phyloP scores from a whole-genome alignment of 2,888 invertebrate species.

The Cosmopolites sordidus region DNA sequence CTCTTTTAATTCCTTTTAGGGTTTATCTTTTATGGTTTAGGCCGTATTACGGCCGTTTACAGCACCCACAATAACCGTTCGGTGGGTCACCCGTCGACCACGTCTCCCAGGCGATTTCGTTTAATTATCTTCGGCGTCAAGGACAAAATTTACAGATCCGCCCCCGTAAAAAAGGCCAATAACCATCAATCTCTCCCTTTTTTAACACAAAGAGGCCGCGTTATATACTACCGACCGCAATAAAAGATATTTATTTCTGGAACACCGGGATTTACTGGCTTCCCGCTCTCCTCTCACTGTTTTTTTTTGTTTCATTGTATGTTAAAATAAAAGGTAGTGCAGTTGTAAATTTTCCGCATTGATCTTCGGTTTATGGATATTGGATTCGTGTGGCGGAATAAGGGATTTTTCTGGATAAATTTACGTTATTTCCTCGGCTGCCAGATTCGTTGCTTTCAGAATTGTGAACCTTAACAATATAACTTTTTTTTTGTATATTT shows the following conservation, averaged over 20 bases:
- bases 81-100: too few relatives aligned
- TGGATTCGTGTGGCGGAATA: not conserved
- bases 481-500: too few relatives aligned
- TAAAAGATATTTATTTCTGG: conserved; percentile 19
- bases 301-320: not conserved
- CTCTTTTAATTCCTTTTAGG: too few relatives aligned
- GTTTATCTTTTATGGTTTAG: too few relatives aligned
- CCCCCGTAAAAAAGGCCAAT: conserved; percentile 13
- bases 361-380: conserved; percentile 1
- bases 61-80: too few relatives aligned
- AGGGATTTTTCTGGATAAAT: not conserved
- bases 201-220: not conserved
- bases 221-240: conserved; percentile 19
- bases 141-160: not conserved
- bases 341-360: conserved; percentile 1
- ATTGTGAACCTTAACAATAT: too few relatives aligned
- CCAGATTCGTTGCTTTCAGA: too few relatives aligned
- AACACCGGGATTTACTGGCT: conserved; percentile 16
- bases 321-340: not conserved
- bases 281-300: conserved; percentile 2
- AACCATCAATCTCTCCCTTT: conserved; percentile 13
- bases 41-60: too few relatives aligned
- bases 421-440: too few relatives aligned
- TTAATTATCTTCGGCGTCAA: too few relatives aligned
- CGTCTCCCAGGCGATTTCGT: too few relatives aligned